Conservation (phyloP, 1,140 invertebrate genomes). For the Zaprionus taronus region DNA sequence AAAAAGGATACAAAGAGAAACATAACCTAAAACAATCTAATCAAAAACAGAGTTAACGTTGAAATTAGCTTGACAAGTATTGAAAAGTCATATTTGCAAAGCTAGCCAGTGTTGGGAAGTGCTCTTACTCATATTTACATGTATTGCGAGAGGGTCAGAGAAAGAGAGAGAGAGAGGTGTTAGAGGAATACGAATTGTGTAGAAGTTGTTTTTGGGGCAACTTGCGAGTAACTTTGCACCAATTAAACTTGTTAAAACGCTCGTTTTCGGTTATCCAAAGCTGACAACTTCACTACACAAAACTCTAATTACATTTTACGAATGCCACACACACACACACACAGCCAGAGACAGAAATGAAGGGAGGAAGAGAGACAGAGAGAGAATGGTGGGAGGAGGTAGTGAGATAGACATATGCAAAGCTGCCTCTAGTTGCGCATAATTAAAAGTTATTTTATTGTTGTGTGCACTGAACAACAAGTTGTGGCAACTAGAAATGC, state of each 20-base stretch:
- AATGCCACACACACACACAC: constrained; percentile 49
- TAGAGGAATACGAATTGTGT: background rate
- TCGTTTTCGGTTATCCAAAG: constrained; percentile 81
- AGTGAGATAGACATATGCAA: constrained; percentile 3
- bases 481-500: constrained; percentile 40
- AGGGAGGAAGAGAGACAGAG: background rate
- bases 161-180: background rate
- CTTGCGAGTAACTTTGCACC: constrained; percentile 79
- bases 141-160: background rate
- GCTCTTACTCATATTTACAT: background rate
- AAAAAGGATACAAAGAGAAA: background rate
- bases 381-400: too few relatives aligned
- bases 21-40: background rate
- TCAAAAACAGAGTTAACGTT: background rate
- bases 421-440: constrained; percentile 66
- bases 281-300: constrained; percentile 80
- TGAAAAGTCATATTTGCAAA: background rate
- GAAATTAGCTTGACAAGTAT: background rate
- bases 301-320: constrained; percentile 82
- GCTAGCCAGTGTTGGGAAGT: constrained; percentile 18
- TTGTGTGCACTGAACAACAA: constrained; percentile 52
- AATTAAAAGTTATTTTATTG: constrained; percentile 84
- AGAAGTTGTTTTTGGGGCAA: constrained; percentile 69
- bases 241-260: constrained; percentile 83
- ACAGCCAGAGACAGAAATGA: constrained; percentile 8